Evolutionary conservation across 2,797 vertebrate genomes (phyloP).

Genomic region (Manis javanica): DNA sequence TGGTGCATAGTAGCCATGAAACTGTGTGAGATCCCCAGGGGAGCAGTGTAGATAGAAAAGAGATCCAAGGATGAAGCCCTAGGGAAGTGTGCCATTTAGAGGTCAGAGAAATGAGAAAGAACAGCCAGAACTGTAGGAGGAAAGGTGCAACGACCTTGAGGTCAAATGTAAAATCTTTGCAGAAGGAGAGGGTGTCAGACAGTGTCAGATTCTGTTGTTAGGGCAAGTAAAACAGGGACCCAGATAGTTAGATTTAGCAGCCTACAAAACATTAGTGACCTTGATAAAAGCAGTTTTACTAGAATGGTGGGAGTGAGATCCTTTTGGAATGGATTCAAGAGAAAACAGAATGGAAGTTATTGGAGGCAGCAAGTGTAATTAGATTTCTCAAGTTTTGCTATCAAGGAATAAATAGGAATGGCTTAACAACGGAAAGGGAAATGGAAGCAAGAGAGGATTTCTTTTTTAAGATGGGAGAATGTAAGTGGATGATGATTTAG

Average conservation of each 20-base stretch:
- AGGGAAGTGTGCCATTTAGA: background rate
- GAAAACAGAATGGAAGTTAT: conserved; percentile 16
- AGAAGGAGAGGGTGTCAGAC: background rate
- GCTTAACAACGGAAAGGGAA: background rate
- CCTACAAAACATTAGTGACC: background rate
- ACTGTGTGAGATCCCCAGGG: background rate
- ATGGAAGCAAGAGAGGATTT: background rate
- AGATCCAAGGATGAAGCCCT: background rate
- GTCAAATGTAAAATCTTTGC: conserved; percentile 8
- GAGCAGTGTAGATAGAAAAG: background rate
- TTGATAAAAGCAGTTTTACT: conserved; percentile 21
- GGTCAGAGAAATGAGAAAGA: background rate
- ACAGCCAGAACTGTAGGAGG: background rate
- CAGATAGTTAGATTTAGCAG: background rate
- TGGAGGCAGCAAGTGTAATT: background rate
- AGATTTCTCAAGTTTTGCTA: background rate
- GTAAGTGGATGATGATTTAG: background rate
- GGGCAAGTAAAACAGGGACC: background rate
- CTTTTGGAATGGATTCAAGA: conserved; percentile 7
- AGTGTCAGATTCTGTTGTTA: conserved; percentile 35
- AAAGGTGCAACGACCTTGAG: background rate
- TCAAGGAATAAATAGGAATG: conserved; percentile 11
- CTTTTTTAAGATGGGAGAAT: conserved; percentile 22
- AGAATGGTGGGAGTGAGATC: background rate
- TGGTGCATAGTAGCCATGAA: background rate